Evolutionary conservation across 1,140 invertebrate species (phyloP).

Genomic region (Drosophila seguyi): DNA sequence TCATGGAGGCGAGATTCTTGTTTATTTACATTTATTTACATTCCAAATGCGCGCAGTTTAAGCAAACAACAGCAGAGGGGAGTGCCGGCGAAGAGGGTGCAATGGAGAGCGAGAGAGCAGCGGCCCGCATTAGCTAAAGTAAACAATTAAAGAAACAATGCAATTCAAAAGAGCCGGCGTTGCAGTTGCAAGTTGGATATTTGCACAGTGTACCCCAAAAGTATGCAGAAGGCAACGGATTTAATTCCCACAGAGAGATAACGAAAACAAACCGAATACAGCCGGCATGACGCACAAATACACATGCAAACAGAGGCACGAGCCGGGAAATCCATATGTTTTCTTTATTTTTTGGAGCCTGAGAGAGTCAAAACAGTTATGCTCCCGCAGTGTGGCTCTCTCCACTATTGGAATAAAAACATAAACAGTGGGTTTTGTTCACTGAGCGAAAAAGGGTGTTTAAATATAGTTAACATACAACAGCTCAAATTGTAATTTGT

Average conservation of each 20-base stretch:
- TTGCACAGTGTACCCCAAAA: slow-evolving; percentile 73
- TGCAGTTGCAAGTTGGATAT: slow-evolving; percentile 51
- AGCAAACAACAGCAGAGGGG: slow-evolving; percentile 40
- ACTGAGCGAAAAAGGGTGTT: slow-evolving; percentile 21
- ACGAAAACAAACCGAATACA: slow-evolving; percentile 70
- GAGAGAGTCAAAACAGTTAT: slow-evolving; percentile 28
- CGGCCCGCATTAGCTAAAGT: slow-evolving; percentile 56
- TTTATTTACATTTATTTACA: slow-evolving; percentile 81
- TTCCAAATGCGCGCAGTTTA: slow-evolving; percentile 73
- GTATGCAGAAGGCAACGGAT: slow-evolving; percentile 65
- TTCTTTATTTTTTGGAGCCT: slow-evolving; percentile 17
- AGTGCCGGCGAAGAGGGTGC: not conserved
- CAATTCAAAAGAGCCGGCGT: slow-evolving; percentile 51
- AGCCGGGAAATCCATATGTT: slow-evolving; percentile 45
- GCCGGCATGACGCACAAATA: slow-evolving; percentile 66
- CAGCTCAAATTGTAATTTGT: no score
- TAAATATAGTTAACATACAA: no score
- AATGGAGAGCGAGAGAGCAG: not conserved
- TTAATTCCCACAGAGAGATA: slow-evolving; percentile 50
- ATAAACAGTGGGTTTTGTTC: slow-evolving; percentile 65
- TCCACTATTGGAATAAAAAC: slow-evolving; percentile 64
- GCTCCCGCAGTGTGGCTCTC: slow-evolving; percentile 22
- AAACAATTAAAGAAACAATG: slow-evolving; percentile 58
- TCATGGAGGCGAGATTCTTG: slow-evolving; percentile 72
- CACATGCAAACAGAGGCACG: slow-evolving; percentile 34